Evolutionary conservation across 2,113 vertebrate genomes (phyloP), one percentile per base, ranked within the genome.

Genomic region (Engraulis encrasicolus): DNA sequence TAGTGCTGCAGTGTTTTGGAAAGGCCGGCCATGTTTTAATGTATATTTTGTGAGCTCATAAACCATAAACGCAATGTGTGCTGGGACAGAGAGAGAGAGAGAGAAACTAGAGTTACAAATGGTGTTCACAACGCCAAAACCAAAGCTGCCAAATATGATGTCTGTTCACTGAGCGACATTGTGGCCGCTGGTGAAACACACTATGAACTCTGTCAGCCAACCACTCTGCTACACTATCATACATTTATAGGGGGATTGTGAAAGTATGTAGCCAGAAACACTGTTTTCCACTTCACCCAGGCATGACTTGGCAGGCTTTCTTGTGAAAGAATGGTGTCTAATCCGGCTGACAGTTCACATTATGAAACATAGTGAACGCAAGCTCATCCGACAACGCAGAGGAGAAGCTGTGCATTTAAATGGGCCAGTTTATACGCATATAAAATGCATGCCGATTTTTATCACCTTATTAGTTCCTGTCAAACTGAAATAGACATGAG

Each of bases 221-320:
- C 7, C 58, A 12, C n/a, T n/a, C n/a, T n/a, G n/a, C 58, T 31
- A 27, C 6, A n/a, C 58, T 27, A 14, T 66, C 58, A 66, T 66
- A 27, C 23, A 66, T 66, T 66, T 66, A 1, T 66, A 9, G n/a
- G 58, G 58, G 58, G 58, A 31, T 66, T 66, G 7, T 66, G 58
- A 14, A 66, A 66, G 58, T n/a, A 66, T 66, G n/a, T 14, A 27
- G 58, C 23, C 58, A 66, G 23, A 66, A 66, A 66, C 58, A 66
- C 31, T 66, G 58, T 66, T 66, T 66, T 66, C 58, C 58, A 66
- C 58, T 27, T 31, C 58, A 66, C 23, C 58, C 58, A 66, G 58
- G 58, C 58, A 31, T 31, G 58, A 66, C 58, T 66, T 66, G 58
- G 31, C 58, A 66, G 11, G 58, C 58, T 66, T 31, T 66, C n/a